Base-by-base conservation (phyloP, 2,888 invertebrate genomes). In the Latrodectus elegans region DNA sequence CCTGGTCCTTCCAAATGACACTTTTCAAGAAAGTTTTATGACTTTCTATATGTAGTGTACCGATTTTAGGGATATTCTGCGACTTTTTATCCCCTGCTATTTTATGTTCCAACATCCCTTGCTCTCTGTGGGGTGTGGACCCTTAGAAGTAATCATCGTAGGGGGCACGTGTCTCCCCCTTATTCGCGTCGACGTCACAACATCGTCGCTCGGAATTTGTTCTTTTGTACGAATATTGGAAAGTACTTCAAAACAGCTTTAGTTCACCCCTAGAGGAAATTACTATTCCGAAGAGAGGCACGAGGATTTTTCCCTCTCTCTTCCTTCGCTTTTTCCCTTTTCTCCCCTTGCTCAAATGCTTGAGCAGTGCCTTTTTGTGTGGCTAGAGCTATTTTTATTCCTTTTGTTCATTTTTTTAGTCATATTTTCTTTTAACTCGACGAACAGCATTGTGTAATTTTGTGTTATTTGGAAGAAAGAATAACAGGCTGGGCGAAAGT, bases 161-260 rank as follows among this genome's bases (percentile, higher is more conserved):
- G 52, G 65, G 84, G 77, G 60, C 86, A 55, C 73, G 86, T 77
- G 73, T 71, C 80, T 71, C 84, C 84, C 77, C 72, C 73, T 10
- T 49, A 65, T 80, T 52, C 72, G 67, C 77, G 52, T 17, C 68
- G 26, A 77, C 38, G 77, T 76, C 80, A 75, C 81, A 84, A 72
- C 76, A 80, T 81, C 76, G 81, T 81, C 77, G 86, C 17, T 71
- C 72, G 72, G 77, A 87, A 87, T 87, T 81, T 81, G 81, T 87
- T 87, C 86, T 77, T 87, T 87, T 87, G 86, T 87, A 77, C 76
- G 86, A 87, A 87, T 87, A 87, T 87, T 87, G 86, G 86, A 87
- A 87, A 87, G 81, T 87, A 87, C 86, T 87, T 87, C 86, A 81
- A 87, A 87, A 87, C 86, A 87, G 86, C 86, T 87, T 87, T 87